These are phyloP conservation scores for Ornithoptera priamus DNA, from an alignment of 2,888 invertebrate genomes.

Conservation along the genomic window DNA sequence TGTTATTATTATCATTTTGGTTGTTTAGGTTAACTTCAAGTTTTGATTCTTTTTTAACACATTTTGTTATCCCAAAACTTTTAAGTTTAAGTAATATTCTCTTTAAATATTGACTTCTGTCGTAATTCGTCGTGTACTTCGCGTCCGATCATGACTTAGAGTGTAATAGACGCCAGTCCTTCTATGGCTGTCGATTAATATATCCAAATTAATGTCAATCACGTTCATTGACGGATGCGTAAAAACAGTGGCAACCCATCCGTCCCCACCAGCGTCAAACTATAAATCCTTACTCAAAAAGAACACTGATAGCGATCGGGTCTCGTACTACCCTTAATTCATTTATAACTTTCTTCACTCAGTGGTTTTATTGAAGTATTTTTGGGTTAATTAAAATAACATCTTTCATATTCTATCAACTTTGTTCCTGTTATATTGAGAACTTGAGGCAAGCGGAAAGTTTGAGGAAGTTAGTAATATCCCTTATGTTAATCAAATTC, in stretches of 20 bases:
- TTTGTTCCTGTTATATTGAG: conserved; percentile 40
- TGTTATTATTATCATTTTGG: no score
- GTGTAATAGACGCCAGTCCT: conserved; percentile 34
- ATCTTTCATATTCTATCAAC: conserved; percentile 49
- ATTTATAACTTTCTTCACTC: conserved; percentile 59
- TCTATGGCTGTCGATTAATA: conserved; percentile 28
- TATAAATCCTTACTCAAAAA: conserved; percentile 61
- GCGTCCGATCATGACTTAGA: conserved; percentile 12
- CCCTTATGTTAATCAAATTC: conserved; percentile 44
- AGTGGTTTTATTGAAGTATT: conserved; percentile 68
- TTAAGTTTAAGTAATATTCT: background rate
- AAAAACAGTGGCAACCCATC: conserved; percentile 65
- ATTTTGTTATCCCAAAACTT: no score
- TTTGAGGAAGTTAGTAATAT: conserved; percentile 54
- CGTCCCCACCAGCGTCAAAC: conserved; percentile 45
- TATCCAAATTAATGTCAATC: conserved; percentile 67
- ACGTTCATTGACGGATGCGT: conserved; percentile 70
- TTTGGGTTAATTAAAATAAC: conserved; percentile 70
- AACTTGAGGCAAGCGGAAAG: conserved; percentile 40
- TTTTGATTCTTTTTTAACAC: no score
- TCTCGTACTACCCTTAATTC: conserved; percentile 59
- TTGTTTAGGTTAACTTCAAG: no score
- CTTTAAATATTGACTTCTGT: background rate
- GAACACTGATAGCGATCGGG: conserved; percentile 57
- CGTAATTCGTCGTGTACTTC: background rate